Base-by-base conservation (phyloP, 2,797 vertebrate species). In the Lateolabrax maculatus region DNA sequence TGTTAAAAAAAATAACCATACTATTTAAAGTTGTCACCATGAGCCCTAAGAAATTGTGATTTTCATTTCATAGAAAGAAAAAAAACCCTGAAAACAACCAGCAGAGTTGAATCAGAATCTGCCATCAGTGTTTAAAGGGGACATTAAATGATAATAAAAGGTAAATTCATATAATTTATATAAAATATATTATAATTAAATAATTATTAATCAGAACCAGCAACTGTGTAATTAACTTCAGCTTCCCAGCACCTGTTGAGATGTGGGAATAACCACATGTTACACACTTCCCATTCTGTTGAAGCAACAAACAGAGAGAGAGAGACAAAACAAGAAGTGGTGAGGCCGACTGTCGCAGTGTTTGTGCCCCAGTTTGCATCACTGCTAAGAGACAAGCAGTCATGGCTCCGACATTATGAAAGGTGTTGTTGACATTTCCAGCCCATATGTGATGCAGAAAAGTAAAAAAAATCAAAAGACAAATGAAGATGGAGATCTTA, bases 211-310 rank as follows among this genome's bases (percentile, higher is more conserved):
- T 6, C 2, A 44, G 5, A 27, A 11, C 0, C 11, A 63, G 4
- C 2, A 19, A 6, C 13, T 29, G 6, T 68, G 2, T 31, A 49
- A 49, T 15, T 19, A 7, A 29, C 9, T 15, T 15, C 21, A 48
- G 8, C 23, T 21, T 7, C 48, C 8, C 16, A 25, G 36, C 75
- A 51, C 4, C 51, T 72, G 81, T 19, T 61, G 48, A 46, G 21
- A 51, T 81, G n/a, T 12, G 1, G 43, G 65, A 67, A 71, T 46
- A 71, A 55, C 60, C 31, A 27, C n/a, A 3, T 2, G 3, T 37
- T 49, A 44, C 48, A 57, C 55, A 80, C 83, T 89, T 89, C 81
- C 81, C 19, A 39, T 65, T 85, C 51, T 76, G 58, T 34, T 75
- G 66, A 71, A 65, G 75, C 49, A 75, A 79, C 46, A 82, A 71